Evolutionary conservation across 2,113 vertebrate genomes (phyloP).

Genomic region (Struthio camelus): DNA sequence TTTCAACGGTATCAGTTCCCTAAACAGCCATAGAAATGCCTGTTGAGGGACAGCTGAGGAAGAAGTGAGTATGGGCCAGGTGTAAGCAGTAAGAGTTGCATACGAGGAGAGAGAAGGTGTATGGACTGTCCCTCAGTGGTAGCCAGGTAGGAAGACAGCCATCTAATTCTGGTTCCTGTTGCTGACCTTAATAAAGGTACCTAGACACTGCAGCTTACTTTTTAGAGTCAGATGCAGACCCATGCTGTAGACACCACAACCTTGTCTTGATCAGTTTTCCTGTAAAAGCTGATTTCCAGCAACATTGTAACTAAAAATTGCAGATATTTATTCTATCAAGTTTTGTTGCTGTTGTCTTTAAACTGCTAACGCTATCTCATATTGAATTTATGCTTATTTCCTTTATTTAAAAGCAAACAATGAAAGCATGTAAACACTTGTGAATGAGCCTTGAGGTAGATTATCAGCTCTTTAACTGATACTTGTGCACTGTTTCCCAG

Average conservation of each 20-base stretch:
- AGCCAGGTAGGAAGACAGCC: background rate
- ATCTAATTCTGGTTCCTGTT: background rate
- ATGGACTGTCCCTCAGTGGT: background rate
- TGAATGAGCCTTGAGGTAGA: background rate
- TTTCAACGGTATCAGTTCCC: background rate
- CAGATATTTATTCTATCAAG: background rate
- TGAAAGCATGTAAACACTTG: background rate
- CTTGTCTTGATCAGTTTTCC: background rate
- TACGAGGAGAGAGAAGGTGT: background rate
- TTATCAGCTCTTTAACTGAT: background rate
- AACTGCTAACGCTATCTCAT: background rate
- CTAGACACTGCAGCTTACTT: background rate
- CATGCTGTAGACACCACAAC: background rate
- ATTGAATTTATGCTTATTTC: conserved; percentile 14
- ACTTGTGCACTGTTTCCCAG: background rate
- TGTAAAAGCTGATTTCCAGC: background rate
- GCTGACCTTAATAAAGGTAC: background rate
- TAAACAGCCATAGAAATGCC: background rate
- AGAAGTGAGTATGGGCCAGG: background rate
- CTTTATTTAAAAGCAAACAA: conserved; percentile 1
- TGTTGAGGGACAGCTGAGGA: background rate
- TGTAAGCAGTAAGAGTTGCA: background rate
- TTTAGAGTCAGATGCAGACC: background rate
- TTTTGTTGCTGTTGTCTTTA: background rate
- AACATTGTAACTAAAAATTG: background rate